phyloP scores from a whole-genome alignment of 37 sponge, comb jelly and placozoan genomes.

The Mnemiopsis leidyi region DNA sequence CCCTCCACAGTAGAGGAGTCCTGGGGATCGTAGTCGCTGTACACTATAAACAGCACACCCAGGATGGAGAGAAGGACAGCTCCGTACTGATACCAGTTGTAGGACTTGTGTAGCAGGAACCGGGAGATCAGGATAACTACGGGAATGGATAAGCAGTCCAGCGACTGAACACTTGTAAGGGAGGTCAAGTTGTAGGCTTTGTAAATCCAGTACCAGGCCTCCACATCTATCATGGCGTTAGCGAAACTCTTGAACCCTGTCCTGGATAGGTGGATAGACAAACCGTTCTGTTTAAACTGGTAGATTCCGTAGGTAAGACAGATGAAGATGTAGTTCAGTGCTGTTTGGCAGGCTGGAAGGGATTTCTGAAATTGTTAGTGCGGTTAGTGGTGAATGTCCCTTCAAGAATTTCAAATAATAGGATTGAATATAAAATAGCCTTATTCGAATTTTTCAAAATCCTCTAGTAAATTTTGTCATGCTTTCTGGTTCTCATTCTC shows the following conservation, averaged over 20 bases:
- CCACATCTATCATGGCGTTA: constrained; percentile 29
- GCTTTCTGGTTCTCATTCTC: too few relatives aligned
- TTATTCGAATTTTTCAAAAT: too few relatives aligned
- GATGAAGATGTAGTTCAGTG: constrained; percentile 38
- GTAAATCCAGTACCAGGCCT: constrained; percentile 66
- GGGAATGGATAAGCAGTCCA: constrained; percentile 53
- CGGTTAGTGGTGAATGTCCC: too few relatives aligned
- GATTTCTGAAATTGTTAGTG: constrained; percentile 7
- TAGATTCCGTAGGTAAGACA: constrained; percentile 58
- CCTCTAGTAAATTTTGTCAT: too few relatives aligned
- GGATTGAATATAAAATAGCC: too few relatives aligned
- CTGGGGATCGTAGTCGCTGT: constrained; percentile 37
- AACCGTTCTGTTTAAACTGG: background rate
- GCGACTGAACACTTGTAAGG: constrained; percentile 52
- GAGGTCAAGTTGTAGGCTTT: constrained; percentile 57
- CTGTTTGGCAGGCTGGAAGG: constrained; percentile 1
- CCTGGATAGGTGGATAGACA: background rate
- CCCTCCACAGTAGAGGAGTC: background rate
- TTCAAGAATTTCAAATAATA: too few relatives aligned
- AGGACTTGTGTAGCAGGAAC: background rate
- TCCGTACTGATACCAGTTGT: constrained; percentile 12
- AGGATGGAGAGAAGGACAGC: background rate
- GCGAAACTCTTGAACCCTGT: constrained; percentile 6
- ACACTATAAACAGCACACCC: constrained; percentile 19
- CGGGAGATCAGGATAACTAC: background rate